Percentiles rank a stretch among this genome's conserved stretches.
Evolutionary conservation across 2,113 vertebrate genomes (phyloP).

Genomic region (Nipponia nippon): DNA sequence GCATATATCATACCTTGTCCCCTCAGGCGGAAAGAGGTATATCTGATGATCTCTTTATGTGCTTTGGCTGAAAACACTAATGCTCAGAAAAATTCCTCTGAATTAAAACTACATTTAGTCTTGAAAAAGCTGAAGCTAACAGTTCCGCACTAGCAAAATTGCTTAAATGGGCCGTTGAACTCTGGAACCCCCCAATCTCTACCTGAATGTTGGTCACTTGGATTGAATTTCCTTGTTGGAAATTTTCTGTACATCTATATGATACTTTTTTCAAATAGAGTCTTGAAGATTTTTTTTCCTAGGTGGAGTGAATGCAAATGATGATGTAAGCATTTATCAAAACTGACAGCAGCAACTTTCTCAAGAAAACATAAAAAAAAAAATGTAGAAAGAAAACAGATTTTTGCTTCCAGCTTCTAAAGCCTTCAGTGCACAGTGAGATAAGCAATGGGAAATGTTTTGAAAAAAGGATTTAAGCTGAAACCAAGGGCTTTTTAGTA

Average conservation of each 20-base stretch:
- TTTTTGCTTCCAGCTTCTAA: neutral
- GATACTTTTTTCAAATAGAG: neutral
- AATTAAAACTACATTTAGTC: neutral
- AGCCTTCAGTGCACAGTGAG: neutral
- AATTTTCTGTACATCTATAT: neutral
- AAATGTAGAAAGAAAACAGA: neutral
- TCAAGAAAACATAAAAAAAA: neutral
- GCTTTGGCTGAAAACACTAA: neutral
- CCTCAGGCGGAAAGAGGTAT: fast-evolving
- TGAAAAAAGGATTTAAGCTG: neutral
- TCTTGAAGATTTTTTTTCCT: neutral
- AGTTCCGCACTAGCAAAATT: neutral
- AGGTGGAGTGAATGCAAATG: neutral
- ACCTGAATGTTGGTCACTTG: neutral
- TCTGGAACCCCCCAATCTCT: neutral
- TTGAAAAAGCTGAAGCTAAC: neutral
- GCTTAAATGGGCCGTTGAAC: neutral
- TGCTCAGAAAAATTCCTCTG: neutral
- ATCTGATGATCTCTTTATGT: neutral
- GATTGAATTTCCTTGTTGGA: neutral
- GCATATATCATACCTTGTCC: neutral
- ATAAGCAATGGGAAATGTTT: neutral
- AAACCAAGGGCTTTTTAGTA: neutral
- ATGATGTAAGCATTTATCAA: neutral
- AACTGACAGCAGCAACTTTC: neutral